A percentile compares a stretch with the other conserved stretches of the same genome.
These are phyloP conservation scores for Oenanthe oenanthe DNA, from an alignment of 2,113 vertebrate genomes.

Conservation along the genomic window DNA sequence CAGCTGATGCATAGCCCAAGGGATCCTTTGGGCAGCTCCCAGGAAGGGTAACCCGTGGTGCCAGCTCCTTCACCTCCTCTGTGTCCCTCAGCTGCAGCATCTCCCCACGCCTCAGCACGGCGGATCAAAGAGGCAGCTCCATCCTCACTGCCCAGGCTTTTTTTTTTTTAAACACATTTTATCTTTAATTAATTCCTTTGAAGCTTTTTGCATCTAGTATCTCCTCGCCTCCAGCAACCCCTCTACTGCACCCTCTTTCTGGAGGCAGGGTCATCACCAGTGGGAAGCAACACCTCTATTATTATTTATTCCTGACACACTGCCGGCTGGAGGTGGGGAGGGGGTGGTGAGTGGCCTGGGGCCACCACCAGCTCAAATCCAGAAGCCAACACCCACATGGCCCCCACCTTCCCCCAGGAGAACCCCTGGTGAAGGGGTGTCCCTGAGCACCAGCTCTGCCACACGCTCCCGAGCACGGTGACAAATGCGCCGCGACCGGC, in stretches of 20 bases:
- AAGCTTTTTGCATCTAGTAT: constrained; percentile 3
- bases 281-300: fast-evolving
- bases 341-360: background rate
- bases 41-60: fast-evolving
- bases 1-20: fast-evolving
- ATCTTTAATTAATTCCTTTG: constrained; percentile 67
- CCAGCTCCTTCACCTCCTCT: background rate
- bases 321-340: fast-evolving
- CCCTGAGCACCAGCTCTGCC: background rate
- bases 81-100: fast-evolving
- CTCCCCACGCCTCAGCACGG: background rate
- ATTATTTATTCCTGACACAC: background rate
- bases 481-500: fast-evolving
- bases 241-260: background rate
- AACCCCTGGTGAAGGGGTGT: background rate
- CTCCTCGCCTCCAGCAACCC: background rate
- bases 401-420: background rate
- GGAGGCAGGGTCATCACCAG: background rate
- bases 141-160: background rate
- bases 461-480: fast-evolving
- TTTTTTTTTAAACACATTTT: constrained; percentile 34
- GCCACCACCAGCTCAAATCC: background rate
- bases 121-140: background rate
- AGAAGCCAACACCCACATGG: background rate
- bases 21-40: background rate